These are phyloP conservation scores for Sycophaga agraensis DNA, from an alignment of 1,140 invertebrate genomes.

Conservation along the genomic window DNA sequence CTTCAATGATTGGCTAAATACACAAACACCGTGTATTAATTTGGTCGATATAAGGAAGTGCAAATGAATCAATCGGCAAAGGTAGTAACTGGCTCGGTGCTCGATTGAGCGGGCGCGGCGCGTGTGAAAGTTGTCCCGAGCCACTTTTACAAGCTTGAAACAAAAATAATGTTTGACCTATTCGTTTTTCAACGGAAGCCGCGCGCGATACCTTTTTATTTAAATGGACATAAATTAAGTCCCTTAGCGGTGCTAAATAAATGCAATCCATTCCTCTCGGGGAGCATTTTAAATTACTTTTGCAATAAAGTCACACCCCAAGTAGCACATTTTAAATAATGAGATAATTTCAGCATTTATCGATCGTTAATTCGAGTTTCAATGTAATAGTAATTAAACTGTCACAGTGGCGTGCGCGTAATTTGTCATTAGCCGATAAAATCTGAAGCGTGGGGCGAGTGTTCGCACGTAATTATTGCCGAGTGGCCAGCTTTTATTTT, in stretches of 20 bases:
- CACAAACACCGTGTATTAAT: no score
- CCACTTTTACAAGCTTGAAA: neutral
- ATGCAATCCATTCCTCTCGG: neutral
- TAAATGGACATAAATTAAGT: conserved; percentile 1
- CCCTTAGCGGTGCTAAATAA: neutral
- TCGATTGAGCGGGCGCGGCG: no score
- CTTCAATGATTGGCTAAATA: no score
- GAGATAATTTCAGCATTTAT: conserved; percentile 18
- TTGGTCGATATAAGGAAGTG: no score
- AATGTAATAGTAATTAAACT: conserved; percentile 25
- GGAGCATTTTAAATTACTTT: neutral
- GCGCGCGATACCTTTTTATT: neutral
- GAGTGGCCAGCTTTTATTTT: no score
- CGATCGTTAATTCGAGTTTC: conserved; percentile 20
- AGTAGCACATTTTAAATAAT: neutral
- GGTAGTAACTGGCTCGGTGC: no score
- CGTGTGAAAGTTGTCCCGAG: no score
- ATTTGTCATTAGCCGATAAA: conserved; percentile 21
- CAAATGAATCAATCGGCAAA: no score
- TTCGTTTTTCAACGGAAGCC: neutral
- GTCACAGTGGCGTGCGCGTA: conserved; percentile 4
- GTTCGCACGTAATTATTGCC: conserved; percentile 14
- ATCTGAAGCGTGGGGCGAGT: neutral
- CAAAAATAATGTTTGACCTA: neutral
- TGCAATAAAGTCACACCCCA: neutral